These are phyloP conservation scores for Tiphia femorata DNA, from an alignment of 2,888 invertebrate genomes.

Conservation along the genomic window DNA sequence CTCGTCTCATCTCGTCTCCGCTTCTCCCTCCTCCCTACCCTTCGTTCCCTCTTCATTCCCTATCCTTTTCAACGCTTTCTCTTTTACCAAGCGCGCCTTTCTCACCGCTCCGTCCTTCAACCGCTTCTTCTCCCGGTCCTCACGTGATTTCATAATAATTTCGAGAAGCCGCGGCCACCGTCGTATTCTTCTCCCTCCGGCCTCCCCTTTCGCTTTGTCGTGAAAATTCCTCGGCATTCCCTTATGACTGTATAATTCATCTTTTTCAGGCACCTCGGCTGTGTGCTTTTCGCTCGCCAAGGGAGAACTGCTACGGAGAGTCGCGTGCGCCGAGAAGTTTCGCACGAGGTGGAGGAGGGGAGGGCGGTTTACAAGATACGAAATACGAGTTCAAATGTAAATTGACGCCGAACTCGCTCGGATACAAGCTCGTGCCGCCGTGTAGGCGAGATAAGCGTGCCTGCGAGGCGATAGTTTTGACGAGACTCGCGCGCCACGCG, in stretches of 20 bases:
- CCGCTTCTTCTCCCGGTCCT: not conserved
- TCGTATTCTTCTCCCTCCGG: too few species aligned
- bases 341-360: too few species aligned
- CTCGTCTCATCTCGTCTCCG: not conserved
- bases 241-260: not conserved
- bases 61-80: not conserved
- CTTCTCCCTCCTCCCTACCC: slow-evolving; percentile 7
- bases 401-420: too few species aligned
- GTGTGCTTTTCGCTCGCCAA: not conserved
- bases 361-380: too few species aligned
- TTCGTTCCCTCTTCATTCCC: not conserved
- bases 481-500: not conserved
- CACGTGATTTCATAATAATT: not conserved
- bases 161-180: not conserved
- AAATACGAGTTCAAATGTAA: too few species aligned
- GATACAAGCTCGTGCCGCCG: too few species aligned
- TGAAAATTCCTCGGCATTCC: not conserved
- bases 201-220: not conserved
- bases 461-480: slow-evolving; percentile 2
- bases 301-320: not conserved
- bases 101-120: not conserved
- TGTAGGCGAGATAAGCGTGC: too few species aligned
- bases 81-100: not conserved
- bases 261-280: not conserved
- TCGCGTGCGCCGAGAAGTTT: too few species aligned